phyloP scores from a whole-genome alignment of 2,113 vertebrate species.

The Eclectus roratus region DNA sequence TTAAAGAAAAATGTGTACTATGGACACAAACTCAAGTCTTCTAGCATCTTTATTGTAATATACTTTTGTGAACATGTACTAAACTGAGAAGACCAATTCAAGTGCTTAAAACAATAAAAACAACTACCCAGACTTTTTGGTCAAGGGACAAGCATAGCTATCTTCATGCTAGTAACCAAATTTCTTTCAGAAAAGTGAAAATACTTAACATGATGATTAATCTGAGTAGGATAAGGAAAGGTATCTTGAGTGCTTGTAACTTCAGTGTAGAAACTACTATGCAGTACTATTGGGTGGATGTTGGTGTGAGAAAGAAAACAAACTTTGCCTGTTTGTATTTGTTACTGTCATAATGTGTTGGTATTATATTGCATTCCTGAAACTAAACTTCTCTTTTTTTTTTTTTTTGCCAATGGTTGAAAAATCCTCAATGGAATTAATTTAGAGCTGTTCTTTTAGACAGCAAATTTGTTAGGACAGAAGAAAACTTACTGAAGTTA shows the following conservation, averaged over 20 bases:
- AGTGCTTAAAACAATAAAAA: background rate
- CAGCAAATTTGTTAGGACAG: background rate
- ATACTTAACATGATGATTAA: background rate
- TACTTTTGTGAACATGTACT: background rate
- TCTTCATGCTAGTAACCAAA: background rate
- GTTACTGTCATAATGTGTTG: background rate
- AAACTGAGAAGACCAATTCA: background rate
- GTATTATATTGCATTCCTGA: background rate
- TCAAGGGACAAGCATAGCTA: background rate
- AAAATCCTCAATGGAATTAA: background rate
- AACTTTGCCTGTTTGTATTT: background rate
- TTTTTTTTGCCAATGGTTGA: background rate
- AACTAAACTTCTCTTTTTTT: background rate
- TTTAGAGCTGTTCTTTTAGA: background rate
- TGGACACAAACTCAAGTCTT: background rate
- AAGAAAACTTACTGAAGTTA: background rate
- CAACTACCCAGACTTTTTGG: background rate
- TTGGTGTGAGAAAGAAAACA: background rate
- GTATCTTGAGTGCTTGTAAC: background rate
- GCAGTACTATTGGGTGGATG: background rate
- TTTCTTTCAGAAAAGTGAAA: background rate
- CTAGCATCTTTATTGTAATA: background rate
- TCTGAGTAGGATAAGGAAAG: background rate
- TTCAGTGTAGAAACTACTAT: background rate
- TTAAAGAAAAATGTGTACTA: background rate